Conservation (phyloP, 2,888 invertebrate species). For the Diaphora mendica region DNA sequence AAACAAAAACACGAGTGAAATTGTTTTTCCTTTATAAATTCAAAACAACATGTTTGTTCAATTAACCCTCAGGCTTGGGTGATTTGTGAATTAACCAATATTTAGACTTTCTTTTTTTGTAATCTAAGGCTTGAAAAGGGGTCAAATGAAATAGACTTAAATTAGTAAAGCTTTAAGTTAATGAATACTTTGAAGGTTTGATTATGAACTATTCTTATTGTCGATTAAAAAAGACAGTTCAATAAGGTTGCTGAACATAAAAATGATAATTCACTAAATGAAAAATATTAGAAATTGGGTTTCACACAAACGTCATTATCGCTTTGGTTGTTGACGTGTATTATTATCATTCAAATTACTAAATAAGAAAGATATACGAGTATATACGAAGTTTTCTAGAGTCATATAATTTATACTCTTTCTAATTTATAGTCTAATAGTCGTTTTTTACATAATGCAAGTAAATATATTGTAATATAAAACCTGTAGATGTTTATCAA, state of each 20-base stretch:
- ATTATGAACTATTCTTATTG: background rate
- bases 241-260: background rate
- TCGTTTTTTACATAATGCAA: too few relatives aligned
- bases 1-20: background rate
- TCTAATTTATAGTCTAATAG: too few relatives aligned
- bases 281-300: background rate
- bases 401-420: too few relatives aligned
- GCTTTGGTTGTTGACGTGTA: too few relatives aligned
- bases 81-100: background rate
- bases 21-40: background rate
- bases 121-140: background rate
- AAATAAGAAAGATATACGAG: too few relatives aligned
- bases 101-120: background rate
- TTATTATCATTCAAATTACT: too few relatives aligned
- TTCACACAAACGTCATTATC: too few relatives aligned
- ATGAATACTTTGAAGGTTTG: background rate
- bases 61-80: background rate
- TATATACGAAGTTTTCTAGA: too few relatives aligned
- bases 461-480: background rate
- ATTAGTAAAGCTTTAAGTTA: background rate
- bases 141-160: background rate
- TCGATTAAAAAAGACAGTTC: background rate
- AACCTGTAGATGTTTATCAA: background rate
- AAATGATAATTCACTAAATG: background rate
- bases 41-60: background rate